phyloP scores from a whole-genome alignment of 1,140 invertebrate genomes.

The Lucilia cuprina region DNA sequence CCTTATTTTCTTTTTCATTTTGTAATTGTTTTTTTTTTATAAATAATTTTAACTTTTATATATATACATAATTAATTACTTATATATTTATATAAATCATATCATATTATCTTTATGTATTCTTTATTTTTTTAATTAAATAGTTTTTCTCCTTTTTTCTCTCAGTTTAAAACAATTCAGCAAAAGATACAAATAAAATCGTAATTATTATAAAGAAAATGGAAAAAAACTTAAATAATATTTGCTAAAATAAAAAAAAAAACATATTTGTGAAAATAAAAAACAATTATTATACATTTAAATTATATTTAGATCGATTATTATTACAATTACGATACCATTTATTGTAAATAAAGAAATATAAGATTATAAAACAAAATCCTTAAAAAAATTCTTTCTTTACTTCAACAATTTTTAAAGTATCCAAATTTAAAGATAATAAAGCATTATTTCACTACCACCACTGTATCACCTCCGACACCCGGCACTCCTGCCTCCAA shows the following conservation, averaged over 20 bases:
- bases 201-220: background rate
- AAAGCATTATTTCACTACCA: slow-evolving; percentile 45
- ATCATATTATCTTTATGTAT: background rate
- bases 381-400: too few species aligned
- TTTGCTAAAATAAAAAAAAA: background rate
- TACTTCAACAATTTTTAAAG: too few species aligned
- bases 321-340: slow-evolving; percentile 32
- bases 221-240: background rate
- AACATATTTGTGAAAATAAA: slow-evolving; percentile 16
- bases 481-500: slow-evolving; percentile 49
- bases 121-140: background rate
- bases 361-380: slow-evolving; percentile 26
- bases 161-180: background rate
- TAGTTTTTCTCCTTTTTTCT: background rate
- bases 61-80: background rate
- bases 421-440: too few species aligned
- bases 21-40: slow-evolving; percentile 22
- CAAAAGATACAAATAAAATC: background rate
- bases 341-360: slow-evolving; percentile 39
- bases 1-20: background rate
- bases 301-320: slow-evolving; percentile 31
- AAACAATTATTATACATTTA: slow-evolving; percentile 16
- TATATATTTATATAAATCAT: slow-evolving; percentile 11
- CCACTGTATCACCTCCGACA: slow-evolving; percentile 43
- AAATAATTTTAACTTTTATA: slow-evolving; percentile 7